Percentiles rank a stretch among this genome's conserved stretches.
Conservation (phyloP, 2,113 vertebrate species). For the Rhipidura dahli region DNA sequence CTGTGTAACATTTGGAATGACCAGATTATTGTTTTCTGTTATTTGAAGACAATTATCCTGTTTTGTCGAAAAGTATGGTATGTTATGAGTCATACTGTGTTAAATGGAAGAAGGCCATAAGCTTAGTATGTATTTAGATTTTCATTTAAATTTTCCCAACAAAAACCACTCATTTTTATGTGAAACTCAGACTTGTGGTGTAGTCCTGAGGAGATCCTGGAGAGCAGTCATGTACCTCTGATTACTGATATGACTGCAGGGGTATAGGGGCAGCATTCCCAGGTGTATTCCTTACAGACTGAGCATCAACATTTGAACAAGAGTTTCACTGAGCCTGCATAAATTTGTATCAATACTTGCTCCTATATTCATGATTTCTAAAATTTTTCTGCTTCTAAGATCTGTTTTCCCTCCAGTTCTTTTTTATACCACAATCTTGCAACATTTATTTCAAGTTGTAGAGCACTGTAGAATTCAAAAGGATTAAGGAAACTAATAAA, state of each 20-base stretch:
- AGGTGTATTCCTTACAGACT: background rate
- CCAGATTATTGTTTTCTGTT: background rate
- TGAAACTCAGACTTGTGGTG: background rate
- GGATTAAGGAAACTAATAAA: background rate
- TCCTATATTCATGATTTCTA: background rate
- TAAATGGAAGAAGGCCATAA: background rate
- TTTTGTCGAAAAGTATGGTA: background rate
- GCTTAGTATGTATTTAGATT: background rate
- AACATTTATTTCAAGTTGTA: background rate
- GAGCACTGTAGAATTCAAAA: background rate
- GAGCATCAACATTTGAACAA: background rate
- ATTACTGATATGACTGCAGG: background rate
- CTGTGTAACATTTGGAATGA: background rate
- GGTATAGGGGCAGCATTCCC: background rate
- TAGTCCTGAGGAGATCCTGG: background rate
- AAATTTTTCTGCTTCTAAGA: background rate
- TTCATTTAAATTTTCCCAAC: background rate
- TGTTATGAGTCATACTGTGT: background rate
- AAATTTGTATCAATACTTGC: background rate
- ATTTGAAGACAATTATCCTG: background rate
- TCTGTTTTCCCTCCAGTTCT: background rate
- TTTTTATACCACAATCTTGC: background rate
- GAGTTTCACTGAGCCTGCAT: background rate
- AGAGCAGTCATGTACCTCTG: background rate
- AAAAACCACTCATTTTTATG: background rate